Evolutionary conservation across 1,140 invertebrate genomes (phyloP).

Genomic region (Heliconius hermathena): DNA sequence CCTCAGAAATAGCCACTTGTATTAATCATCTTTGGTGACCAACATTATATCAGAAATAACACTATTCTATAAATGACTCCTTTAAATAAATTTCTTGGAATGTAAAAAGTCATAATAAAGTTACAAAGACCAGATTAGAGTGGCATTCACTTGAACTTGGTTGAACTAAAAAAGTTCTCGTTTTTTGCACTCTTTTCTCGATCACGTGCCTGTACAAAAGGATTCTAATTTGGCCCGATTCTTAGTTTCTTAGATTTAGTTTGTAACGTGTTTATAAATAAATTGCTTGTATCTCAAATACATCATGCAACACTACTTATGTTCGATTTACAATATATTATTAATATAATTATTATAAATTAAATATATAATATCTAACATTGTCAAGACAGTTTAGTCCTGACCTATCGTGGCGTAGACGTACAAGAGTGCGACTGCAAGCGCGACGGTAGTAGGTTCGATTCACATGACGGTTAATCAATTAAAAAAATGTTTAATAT

Average conservation of each 20-base stretch:
- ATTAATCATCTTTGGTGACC: not conserved
- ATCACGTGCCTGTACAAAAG: not conserved
- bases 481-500: too few species aligned
- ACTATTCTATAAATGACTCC: not conserved
- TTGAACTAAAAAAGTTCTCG: slow-evolving; percentile 11
- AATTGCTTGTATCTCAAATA: not conserved
- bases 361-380: too few species aligned
- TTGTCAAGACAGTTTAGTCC: too few species aligned
- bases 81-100: slow-evolving; percentile 8
- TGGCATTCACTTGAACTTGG: slow-evolving; percentile 4
- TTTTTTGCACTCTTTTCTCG: not conserved
- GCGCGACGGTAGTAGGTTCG: too few species aligned
- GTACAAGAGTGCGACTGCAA: too few species aligned
- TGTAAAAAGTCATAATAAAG: slow-evolving; percentile 1
- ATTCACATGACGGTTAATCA: too few species aligned
- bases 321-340: too few species aligned
- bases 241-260: not conserved
- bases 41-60: not conserved
- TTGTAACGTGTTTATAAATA: not conserved
- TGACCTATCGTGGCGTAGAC: too few species aligned
- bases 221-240: not conserved
- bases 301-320: not conserved
- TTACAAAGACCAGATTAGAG: not conserved
- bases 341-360: too few species aligned
- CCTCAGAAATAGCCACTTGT: too few species aligned